Evolutionary conservation across 2,113 vertebrate genomes (phyloP).

Genomic region (Chroicocephalus ridibundus): DNA sequence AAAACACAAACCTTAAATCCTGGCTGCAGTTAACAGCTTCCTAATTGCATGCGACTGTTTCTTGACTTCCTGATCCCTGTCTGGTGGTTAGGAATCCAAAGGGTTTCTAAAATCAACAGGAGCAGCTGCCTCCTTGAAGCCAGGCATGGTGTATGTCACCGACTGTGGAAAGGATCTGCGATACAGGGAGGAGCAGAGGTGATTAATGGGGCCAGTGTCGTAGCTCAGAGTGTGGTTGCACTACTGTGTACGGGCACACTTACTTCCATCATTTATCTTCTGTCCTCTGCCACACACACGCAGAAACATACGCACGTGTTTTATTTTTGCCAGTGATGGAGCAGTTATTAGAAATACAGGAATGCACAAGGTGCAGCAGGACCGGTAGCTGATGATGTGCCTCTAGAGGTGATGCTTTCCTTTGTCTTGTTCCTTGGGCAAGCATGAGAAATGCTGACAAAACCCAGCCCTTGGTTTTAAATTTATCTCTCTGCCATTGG

Average conservation of each 20-base stretch:
- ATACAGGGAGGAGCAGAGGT: not conserved
- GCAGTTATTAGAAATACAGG: not conserved
- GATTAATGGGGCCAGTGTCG: conserved; percentile 60
- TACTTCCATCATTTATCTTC: conserved; percentile 40
- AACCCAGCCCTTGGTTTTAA: not conserved
- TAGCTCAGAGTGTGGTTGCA: conserved; percentile 42
- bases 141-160: conserved; percentile 61
- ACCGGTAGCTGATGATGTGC: not conserved
- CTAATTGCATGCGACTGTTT: conserved; percentile 30
- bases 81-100: conserved; percentile 42
- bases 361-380: not conserved
- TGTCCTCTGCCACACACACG: not conserved
- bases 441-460: not conserved
- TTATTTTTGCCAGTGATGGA: not conserved
- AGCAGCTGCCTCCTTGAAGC: conserved; percentile 57
- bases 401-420: not conserved
- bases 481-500: not conserved
- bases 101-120: conserved; percentile 56
- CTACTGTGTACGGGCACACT: conserved; percentile 27
- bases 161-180: conserved; percentile 17
- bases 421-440: not conserved
- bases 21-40: conserved; percentile 14
- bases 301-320: not conserved
- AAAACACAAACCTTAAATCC: not conserved
- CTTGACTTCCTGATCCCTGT: conserved; percentile 51